phyloP scores from a whole-genome alignment of 2,113 vertebrate species.

The Malurus alboscapulatus region DNA sequence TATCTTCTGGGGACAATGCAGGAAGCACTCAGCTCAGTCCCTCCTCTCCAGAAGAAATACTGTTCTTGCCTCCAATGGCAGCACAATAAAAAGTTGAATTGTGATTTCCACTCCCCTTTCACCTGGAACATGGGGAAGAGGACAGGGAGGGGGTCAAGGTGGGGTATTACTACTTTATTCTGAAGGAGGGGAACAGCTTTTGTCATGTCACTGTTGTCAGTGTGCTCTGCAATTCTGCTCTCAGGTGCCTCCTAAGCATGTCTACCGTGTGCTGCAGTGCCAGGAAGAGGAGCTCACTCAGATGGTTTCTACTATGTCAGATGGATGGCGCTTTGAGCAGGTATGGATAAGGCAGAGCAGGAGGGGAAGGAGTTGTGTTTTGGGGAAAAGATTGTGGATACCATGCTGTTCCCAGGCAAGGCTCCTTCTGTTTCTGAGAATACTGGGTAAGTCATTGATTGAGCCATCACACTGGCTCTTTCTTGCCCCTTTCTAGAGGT shows the following conservation, averaged over 20 bases:
- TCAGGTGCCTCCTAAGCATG: constrained; percentile 85
- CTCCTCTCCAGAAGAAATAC: not conserved
- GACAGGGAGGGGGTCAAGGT: not conserved
- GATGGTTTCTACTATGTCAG: constrained; percentile 99
- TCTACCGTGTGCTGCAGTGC: constrained; percentile 89
- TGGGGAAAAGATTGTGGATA: not conserved
- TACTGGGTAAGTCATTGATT: not conserved
- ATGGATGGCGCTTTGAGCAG: constrained; percentile 98
- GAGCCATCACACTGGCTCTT: not conserved
- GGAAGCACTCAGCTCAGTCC: not conserved
- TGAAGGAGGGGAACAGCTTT: not conserved
- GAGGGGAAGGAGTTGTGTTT: not conserved
- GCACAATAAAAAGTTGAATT: not conserved
- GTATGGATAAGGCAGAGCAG: constrained; percentile 62
- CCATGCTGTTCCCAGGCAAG: not conserved
- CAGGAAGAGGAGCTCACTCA: constrained; percentile 97
- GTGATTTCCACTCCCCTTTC: not conserved
- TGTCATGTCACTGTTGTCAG: not conserved
- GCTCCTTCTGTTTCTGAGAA: not conserved
- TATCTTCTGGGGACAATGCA: not conserved
- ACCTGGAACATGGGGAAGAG: not conserved
- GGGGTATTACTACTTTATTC: not conserved
- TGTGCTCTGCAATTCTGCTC: not conserved
- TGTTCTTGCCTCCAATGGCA: not conserved
- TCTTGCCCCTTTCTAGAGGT: not conserved